Conservation (phyloP, 1,140 invertebrate species). For the Nomia melanderi region DNA sequence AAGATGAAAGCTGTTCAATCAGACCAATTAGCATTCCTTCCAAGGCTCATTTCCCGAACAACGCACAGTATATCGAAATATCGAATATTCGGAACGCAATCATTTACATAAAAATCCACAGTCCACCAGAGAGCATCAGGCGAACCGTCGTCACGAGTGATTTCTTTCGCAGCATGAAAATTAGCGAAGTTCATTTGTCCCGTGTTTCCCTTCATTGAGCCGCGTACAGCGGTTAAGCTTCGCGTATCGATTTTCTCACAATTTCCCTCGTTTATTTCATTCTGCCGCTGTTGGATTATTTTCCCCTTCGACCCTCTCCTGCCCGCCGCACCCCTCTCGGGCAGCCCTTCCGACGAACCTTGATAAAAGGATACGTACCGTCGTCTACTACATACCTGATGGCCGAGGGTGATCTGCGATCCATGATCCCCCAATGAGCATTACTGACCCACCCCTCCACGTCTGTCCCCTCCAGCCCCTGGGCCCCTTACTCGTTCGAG, state of each 20-base stretch:
- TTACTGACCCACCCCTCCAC: conserved; percentile 26
- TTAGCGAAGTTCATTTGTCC: neutral
- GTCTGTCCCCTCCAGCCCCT: neutral
- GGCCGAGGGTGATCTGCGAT: conserved; percentile 15
- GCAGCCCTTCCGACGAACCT: too few species aligned
- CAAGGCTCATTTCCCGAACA: too few species aligned
- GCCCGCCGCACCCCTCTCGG: too few species aligned
- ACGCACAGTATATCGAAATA: too few species aligned
- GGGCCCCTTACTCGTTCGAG: too few species aligned
- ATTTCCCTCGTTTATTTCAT: conserved; percentile 31
- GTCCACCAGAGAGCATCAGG: neutral
- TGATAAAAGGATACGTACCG: conserved; percentile 23
- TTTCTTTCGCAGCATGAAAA: neutral
- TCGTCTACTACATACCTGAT: conserved; percentile 17
- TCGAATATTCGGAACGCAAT: too few species aligned
- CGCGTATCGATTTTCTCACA: conserved; percentile 38
- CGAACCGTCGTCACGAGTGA: neutral
- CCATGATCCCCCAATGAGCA: conserved; percentile 31
- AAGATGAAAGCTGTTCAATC: too few species aligned
- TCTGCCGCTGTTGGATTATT: conserved; percentile 15
- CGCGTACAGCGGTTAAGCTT: neutral
- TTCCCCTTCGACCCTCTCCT: neutral
- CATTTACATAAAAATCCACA: too few species aligned
- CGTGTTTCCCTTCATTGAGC: conserved; percentile 11
- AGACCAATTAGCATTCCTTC: too few species aligned